These are phyloP conservation scores for Crepidodera aurea DNA, from an alignment of 2,888 invertebrate species.

Conservation along the genomic window DNA sequence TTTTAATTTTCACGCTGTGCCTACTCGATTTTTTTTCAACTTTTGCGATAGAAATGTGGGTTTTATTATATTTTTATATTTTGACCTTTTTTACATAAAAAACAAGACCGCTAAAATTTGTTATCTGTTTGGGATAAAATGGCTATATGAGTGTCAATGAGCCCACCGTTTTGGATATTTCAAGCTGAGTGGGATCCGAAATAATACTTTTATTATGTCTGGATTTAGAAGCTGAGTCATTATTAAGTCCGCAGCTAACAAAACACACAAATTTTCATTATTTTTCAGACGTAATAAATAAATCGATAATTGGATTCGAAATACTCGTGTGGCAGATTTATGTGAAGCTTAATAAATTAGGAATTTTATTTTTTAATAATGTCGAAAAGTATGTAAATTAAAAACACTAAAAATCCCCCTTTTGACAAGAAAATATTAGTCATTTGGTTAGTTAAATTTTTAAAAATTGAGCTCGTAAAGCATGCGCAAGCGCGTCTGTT, in stretches of 20 bases:
- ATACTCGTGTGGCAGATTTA: neutral
- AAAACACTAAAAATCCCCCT: too few relatives aligned
- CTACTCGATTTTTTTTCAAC: slow-evolving; percentile 2
- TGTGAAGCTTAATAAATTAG: neutral
- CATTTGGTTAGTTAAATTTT: too few relatives aligned
- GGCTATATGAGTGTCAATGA: slow-evolving; percentile 9
- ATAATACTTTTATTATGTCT: slow-evolving; percentile 14
- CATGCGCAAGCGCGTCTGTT: too few relatives aligned
- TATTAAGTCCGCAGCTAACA: neutral
- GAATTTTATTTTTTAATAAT: neutral
- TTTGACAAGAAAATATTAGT: too few relatives aligned
- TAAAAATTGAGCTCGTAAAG: too few relatives aligned
- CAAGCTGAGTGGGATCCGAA: slow-evolving; percentile 13
- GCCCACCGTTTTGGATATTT: slow-evolving; percentile 2
- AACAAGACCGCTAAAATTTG: neutral
- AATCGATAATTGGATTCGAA: neutral
- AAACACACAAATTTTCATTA: neutral
- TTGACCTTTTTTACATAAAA: slow-evolving; percentile 31
- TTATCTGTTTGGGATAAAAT: slow-evolving; percentile 8
- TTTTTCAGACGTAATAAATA: neutral
- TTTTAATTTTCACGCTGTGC: neutral
- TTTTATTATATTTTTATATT: slow-evolving; percentile 27
- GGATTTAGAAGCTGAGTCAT: slow-evolving; percentile 6
- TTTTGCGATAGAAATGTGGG: slow-evolving; percentile 41
- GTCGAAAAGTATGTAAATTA: too few relatives aligned